Evolutionary conservation across 1,140 invertebrate genomes (phyloP), one percentile per base, ranked within the genome.

Genomic region (Cotesia vestalis): DNA sequence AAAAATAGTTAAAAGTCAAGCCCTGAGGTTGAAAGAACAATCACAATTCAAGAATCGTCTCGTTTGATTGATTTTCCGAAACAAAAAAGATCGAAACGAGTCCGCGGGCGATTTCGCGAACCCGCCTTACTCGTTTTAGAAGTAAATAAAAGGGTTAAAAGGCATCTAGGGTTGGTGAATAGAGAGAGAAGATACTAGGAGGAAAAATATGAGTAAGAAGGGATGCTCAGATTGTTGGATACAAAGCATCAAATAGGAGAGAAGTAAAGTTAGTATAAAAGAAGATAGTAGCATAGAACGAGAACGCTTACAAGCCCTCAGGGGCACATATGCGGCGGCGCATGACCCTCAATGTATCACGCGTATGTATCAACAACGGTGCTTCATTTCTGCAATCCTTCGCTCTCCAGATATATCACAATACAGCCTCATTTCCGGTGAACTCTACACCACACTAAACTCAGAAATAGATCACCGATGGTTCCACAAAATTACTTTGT

Each of bases 1-100:
- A 1, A 17, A 36, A 51, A 14, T 52, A 17, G 46, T 14, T 20
- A n/a, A 52, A 17, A 12, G 40, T 14, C 66, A 17, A 52, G 62
- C 17, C 53, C 63, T 20, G 71, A 71, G 71, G 74, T 68, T 46
- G 38, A 20, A 14, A 35, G 69, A 76, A 78, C 71, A 78, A 75
- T 76, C 66, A 63, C 51, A 64, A 66, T 73, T 66, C 17, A 78
- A 74, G 71, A 71, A 75, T 75, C 64, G 60, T 46, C 46, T 63
- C 57, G 60, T 73, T 68, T 38, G 71, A 76, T 78, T 75, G 75
- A 76, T 78, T 78, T 78, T 66, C 17, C 1, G 69, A 74, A 66
- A 73, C 69, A 73, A 70, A 75, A 78, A 75, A 62, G 61, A 72
- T 76, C 62, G 75, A 74, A 72, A 72, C 64, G 61, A 66, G 66